Conservation (phyloP, 1,140 invertebrate genomes). For the Drosophila saltans region DNA sequence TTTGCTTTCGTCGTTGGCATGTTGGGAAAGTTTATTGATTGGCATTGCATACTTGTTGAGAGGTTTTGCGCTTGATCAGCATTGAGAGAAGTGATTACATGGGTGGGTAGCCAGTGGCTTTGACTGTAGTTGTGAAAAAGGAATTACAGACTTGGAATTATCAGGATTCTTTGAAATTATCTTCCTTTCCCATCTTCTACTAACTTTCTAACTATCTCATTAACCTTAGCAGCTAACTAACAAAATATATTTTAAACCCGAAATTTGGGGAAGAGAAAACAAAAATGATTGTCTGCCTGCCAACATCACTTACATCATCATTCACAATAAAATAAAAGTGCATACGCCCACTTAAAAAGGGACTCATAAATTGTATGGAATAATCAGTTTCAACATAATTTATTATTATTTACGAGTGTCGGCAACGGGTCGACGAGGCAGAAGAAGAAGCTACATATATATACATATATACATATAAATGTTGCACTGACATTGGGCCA, state of each 20-base stretch:
- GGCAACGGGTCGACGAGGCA: conserved; percentile 63
- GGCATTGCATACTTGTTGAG: conserved; percentile 54
- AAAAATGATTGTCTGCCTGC: conserved; percentile 45
- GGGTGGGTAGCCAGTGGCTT: neutral
- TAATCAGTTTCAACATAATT: conserved; percentile 82
- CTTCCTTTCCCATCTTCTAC: too few relatives aligned
- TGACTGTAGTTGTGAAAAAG: neutral
- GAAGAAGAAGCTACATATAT: conserved; percentile 19
- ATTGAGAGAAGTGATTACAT: neutral
- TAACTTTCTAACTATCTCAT: neutral
- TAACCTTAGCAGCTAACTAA: conserved; percentile 7
- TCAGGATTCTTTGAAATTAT: too few relatives aligned
- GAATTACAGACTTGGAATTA: neutral
- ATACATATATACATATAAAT: conserved; percentile 23
- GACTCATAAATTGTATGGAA: conserved; percentile 79
- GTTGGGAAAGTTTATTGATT: conserved; percentile 64
- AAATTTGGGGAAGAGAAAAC: too few relatives aligned
- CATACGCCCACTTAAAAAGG: conserved; percentile 78
- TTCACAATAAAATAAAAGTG: conserved; percentile 82
- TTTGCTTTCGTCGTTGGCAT: conserved; percentile 39
- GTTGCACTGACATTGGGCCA: conserved; percentile 63
- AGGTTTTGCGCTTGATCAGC: neutral
- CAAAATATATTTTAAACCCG: neutral
- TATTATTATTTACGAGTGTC: conserved; percentile 81
- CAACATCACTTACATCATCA: conserved; percentile 81